Conservation (phyloP, 2,888 invertebrate species). For the Biston betularia region DNA sequence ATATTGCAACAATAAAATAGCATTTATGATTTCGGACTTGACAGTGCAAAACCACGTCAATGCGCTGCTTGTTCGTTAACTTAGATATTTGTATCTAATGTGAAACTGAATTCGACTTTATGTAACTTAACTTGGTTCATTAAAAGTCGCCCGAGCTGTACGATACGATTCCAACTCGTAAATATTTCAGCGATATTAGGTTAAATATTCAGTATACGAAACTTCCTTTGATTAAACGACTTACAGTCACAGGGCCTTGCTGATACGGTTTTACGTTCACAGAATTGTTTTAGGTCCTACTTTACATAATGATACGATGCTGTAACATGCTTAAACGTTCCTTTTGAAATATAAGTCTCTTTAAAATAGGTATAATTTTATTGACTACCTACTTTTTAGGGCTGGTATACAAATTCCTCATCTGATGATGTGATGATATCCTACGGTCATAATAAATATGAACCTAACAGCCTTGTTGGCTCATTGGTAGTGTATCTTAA, state of each 20-base stretch:
- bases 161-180: slow-evolving; percentile 35
- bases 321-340: slow-evolving; percentile 55
- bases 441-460: neutral
- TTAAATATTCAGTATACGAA: slow-evolving; percentile 37
- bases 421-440: neutral
- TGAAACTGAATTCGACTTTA: slow-evolving; percentile 15
- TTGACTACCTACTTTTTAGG: slow-evolving; percentile 2
- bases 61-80: neutral
- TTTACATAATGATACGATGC: slow-evolving; percentile 73
- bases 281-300: slow-evolving; percentile 76
- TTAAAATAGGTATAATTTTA: slow-evolving; percentile 20
- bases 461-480: no score
- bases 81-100: neutral
- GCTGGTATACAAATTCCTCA: neutral
- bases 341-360: slow-evolving; percentile 25
- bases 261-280: slow-evolving; percentile 72
- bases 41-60: slow-evolving; percentile 1
- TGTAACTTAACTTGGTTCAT: slow-evolving; percentile 23
- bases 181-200: slow-evolving; percentile 38
- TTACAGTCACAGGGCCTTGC: slow-evolving; percentile 48
- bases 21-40: neutral
- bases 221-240: slow-evolving; percentile 39
- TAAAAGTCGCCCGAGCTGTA: slow-evolving; percentile 28
- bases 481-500: no score
- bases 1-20: no score